phyloP scores from a whole-genome alignment of 2,113 vertebrate genomes.

The Tympanuchus pallidicinctus region DNA sequence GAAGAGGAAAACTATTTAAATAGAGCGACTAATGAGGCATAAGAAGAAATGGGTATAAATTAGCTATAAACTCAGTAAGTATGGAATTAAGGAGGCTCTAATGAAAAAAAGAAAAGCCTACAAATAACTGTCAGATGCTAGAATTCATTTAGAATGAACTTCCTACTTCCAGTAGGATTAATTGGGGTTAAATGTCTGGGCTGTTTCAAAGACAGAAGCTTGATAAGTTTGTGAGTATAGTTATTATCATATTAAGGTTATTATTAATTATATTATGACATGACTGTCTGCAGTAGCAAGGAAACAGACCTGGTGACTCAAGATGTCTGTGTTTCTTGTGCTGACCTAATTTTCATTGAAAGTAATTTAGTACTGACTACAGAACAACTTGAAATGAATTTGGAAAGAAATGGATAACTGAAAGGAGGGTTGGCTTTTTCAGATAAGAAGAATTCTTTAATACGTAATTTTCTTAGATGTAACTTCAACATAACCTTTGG shows the following conservation, averaged over 20 bases:
- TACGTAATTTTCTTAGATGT: background rate
- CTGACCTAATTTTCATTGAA: background rate
- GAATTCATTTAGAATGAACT: background rate
- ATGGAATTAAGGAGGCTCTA: background rate
- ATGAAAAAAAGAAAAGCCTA: background rate
- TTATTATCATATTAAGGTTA: constrained; percentile 31
- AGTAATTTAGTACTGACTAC: constrained; percentile 20
- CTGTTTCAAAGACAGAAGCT: background rate
- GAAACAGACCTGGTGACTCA: constrained; percentile 41
- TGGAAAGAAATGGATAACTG: background rate
- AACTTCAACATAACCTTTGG: background rate
- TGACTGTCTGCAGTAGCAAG: background rate
- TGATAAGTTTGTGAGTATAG: constrained; percentile 15
- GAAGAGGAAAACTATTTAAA: background rate
- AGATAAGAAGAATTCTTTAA: background rate
- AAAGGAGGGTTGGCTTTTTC: background rate
- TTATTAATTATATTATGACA: constrained; percentile 51
- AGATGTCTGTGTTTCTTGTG: background rate
- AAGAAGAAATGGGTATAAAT: constrained; percentile 13
- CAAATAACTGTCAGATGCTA: background rate
- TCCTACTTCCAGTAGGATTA: background rate
- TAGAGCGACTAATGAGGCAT: background rate
- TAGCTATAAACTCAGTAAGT: background rate
- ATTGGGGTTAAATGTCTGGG: constrained; percentile 56
- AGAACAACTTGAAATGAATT: constrained; percentile 11